A percentile compares a stretch with the other conserved stretches of the same genome.
Evolutionary conservation across 2,113 vertebrate species (phyloP).

Genomic region (Chunga burmeisteri): DNA sequence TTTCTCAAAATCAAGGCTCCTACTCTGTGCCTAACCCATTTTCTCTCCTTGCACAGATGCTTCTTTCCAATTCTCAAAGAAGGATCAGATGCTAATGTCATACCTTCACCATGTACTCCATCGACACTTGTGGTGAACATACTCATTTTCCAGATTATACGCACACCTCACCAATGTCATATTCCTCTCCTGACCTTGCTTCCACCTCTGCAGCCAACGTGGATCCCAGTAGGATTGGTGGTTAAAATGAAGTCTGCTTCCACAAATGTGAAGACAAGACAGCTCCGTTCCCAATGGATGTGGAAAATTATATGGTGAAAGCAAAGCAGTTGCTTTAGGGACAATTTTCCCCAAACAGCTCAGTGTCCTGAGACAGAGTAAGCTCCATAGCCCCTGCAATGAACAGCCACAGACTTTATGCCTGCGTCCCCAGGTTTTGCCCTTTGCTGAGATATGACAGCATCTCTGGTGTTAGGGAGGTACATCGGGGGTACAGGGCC

Average conservation of each 20-base stretch:
- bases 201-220: not conserved
- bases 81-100: not conserved
- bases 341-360: rapidly evolving
- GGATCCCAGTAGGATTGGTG: not conserved
- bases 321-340: not conserved
- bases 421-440: not conserved
- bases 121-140: not conserved
- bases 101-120: not conserved
- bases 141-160: not conserved
- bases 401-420: not conserved
- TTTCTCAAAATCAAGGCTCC: not conserved
- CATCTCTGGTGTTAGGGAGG: not conserved
- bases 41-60: not conserved
- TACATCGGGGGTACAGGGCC: too few relatives aligned
- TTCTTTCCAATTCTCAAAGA: not conserved
- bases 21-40: not conserved
- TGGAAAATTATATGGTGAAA: not conserved
- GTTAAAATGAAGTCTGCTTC: not conserved
- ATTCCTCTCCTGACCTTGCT: not conserved
- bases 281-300: not conserved
- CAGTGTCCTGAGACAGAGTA: not conserved
- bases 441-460: not conserved
- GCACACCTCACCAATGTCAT: not conserved
- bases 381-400: not conserved
- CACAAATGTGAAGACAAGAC: not conserved